Percentiles rank a stretch among this genome's conserved stretches.
Conservation (phyloP, 92 coral and sea anemone species). For the Isaurus tuberculatus region DNA sequence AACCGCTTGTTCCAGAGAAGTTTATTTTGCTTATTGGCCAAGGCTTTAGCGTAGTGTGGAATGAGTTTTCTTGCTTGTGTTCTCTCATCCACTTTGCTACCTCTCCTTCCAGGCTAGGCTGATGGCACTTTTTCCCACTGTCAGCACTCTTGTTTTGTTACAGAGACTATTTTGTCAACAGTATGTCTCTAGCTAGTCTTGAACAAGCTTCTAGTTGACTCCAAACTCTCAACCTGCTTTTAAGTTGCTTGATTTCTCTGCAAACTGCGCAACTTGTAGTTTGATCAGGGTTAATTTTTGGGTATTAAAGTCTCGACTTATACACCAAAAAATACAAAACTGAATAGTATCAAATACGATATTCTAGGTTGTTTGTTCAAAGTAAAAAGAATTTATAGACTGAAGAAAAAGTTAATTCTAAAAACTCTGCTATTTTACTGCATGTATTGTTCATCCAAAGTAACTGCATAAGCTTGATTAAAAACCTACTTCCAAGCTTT, state of each 20-base stretch:
- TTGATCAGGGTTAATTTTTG: no score
- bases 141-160: not conserved
- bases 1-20: constrained; percentile 42
- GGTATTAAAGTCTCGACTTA: no score
- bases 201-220: constrained; percentile 6
- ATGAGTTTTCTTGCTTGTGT: constrained; percentile 44
- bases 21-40: constrained; percentile 38
- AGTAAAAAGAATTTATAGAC: no score
- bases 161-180: constrained; percentile 16
- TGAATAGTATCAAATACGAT: no score
- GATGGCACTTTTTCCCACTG: constrained; percentile 36
- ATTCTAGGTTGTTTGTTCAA: no score
- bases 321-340: no score
- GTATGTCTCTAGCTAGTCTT: not conserved
- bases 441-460: no score
- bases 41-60: constrained; percentile 33
- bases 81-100: constrained; percentile 53
- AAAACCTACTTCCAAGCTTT: no score
- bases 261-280: not conserved
- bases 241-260: constrained; percentile 2
- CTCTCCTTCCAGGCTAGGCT: constrained; percentile 29
- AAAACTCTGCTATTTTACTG: no score
- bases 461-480: no score
- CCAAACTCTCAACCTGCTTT: not conserved
- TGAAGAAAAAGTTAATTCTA: no score